Evolutionary conservation across 2,113 vertebrate genomes (phyloP), one percentile per base, ranked within the genome.

Genomic region (Antennarius striatus): DNA sequence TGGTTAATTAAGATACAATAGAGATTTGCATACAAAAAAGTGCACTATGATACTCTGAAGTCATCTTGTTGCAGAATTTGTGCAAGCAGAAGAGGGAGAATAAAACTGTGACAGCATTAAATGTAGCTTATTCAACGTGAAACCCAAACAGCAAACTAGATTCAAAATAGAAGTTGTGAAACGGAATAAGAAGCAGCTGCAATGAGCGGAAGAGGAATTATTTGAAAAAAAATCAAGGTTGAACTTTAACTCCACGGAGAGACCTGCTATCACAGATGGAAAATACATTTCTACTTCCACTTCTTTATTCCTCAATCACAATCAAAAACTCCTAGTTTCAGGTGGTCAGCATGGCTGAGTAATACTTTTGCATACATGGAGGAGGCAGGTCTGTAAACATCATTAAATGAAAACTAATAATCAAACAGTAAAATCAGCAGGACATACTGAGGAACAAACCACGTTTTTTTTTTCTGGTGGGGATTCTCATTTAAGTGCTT

Each of bases 241-340:
- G 13, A 46, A 28, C 4, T 17, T 48, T 10, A 4, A 22, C 48
- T 56, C 5, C 47, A 29, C 14, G 57, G 69, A 85, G 86, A 92
- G 89, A 71, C 92, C 91, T 53, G 91, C 91, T 92, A 88, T 86
- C 86, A 65, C n/a, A n/a, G 57, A 11, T 10, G 43, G 30, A 60
- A 67, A 55, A 30, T n/a, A 11, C 53, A 61, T 56, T 30, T 1
- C 6, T 28, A 12, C 50, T 9, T n/a, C 0, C 32, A 15, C 1
- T 9, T 6, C 28, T 36, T 12, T 4, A 3, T 17, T 15, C 4
- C 10, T 7, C 7, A 13, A 10, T 32, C 13, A 36, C 13, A 14
- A 5, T 29, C 10, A 36, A 36, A 36, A 36, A 36, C 32, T 36
- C 32, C 32, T 36, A 4, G 32, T 36, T 36, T 36, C 32, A 36